Evolutionary conservation across 2,888 invertebrate species (phyloP).

Genomic region (Elegia similella): DNA sequence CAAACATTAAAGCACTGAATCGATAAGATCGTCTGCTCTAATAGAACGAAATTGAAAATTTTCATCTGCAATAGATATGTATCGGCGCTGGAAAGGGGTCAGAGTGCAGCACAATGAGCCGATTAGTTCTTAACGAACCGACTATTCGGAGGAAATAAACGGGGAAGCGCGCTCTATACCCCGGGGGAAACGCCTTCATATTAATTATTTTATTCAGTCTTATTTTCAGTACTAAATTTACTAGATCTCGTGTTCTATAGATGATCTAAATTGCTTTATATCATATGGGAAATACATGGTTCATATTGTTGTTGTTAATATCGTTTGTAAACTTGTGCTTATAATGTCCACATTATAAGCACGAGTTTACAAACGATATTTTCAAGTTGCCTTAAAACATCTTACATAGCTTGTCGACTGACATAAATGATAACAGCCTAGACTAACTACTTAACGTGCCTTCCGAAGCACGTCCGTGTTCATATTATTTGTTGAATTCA

Average conservation of each 20-base stretch:
- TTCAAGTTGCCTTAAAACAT: too few species aligned
- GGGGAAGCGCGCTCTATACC: conserved; percentile 7
- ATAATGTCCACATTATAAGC: too few species aligned
- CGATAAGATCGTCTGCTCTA: conserved; percentile 3
- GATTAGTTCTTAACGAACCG: conserved; percentile 61
- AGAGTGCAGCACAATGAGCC: conserved; percentile 59
- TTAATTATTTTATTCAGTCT: neutral
- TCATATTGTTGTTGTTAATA: too few species aligned
- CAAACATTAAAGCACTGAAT: conserved; percentile 5
- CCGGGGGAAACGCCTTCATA: neutral
- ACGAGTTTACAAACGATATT: too few species aligned
- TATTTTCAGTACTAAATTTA: neutral
- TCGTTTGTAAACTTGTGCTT: too few species aligned
- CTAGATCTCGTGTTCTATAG: conserved; percentile 4
- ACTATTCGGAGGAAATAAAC: conserved; percentile 27
- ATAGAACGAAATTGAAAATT: conserved; percentile 6
- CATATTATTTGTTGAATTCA: too few species aligned
- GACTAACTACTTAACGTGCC: too few species aligned
- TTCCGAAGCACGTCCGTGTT: too few species aligned
- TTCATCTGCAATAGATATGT: conserved; percentile 14
- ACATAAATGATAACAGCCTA: too few species aligned
- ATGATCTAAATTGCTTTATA: too few species aligned
- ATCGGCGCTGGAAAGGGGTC: conserved; percentile 40
- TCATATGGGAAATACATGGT: too few species aligned
- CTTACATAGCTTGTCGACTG: too few species aligned